Percentiles rank a stretch among this genome's conserved stretches.
Conservation (phyloP, 1,140 invertebrate species). For the Euura saliciscinereae region DNA sequence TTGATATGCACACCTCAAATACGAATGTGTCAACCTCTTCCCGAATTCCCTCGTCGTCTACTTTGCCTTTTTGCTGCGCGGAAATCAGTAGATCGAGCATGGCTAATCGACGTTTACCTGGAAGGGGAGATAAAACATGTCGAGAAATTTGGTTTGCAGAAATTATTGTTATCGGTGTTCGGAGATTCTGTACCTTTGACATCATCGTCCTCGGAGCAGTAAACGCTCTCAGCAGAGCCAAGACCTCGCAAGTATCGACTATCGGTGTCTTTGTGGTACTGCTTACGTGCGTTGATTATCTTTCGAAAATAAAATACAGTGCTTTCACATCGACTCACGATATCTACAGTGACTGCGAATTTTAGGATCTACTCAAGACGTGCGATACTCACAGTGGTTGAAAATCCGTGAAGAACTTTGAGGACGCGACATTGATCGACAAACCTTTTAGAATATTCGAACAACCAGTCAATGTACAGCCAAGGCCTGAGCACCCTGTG, state of each 20-base stretch:
- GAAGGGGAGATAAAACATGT: conserved; percentile 13
- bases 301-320: conserved; percentile 4
- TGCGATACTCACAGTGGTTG: conserved; percentile 59
- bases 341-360: no score
- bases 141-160: no score
- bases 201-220: not conserved
- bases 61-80: conserved; percentile 58
- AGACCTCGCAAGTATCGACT: conserved; percentile 19
- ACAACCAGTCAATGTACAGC: conserved; percentile 63
- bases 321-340: no score
- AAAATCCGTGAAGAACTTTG: conserved; percentile 73
- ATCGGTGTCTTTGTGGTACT: conserved; percentile 37
- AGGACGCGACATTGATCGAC: conserved; percentile 64
- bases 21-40: conserved; percentile 87
- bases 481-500: conserved; percentile 65
- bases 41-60: conserved; percentile 70
- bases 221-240: not conserved
- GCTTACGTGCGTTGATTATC: conserved; percentile 41
- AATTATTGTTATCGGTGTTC: no score
- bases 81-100: conserved; percentile 82
- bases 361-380: not conserved
- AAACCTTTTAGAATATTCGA: conserved; percentile 52
- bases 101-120: conserved; percentile 68
- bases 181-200: not conserved
- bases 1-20: conserved; percentile 67